phyloP scores from a whole-genome alignment of 2,888 invertebrate genomes.

The Megamerina dolium region DNA sequence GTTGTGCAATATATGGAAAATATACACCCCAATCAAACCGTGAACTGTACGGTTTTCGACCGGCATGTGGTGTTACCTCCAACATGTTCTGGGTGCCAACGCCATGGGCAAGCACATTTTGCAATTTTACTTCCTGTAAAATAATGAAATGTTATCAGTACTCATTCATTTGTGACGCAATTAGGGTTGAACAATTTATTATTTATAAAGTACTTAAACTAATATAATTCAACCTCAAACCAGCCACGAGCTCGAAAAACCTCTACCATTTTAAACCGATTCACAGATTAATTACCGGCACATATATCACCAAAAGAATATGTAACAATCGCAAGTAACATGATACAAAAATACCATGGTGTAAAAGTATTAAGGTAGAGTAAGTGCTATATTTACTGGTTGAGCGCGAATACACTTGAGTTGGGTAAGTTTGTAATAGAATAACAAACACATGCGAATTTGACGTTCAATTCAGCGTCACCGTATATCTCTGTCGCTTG shows the following conservation, averaged over 20 bases:
- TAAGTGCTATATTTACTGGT: too few species aligned
- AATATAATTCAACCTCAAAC: conserved; percentile 41
- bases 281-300: too few species aligned
- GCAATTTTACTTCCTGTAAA: conserved; percentile 38
- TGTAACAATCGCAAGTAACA: too few species aligned
- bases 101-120: conserved; percentile 38
- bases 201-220: not conserved
- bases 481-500: too few species aligned
- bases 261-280: conserved; percentile 24
- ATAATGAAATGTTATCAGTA: conserved; percentile 1
- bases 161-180: conserved; percentile 12
- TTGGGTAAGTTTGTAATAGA: too few species aligned
- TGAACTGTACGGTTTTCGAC: conserved; percentile 54
- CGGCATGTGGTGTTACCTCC: conserved; percentile 54
- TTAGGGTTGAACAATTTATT: conserved; percentile 4
- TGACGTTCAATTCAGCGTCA: too few species aligned
- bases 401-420: too few species aligned
- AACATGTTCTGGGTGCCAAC: conserved; percentile 54
- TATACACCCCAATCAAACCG: conserved; percentile 55
- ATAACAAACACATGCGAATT: too few species aligned
- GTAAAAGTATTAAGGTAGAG: too few species aligned
- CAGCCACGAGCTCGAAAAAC: conserved; percentile 43
- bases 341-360: too few species aligned
- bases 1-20: conserved; percentile 63
- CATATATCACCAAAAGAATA: too few species aligned